Percentiles rank a stretch among this genome's conserved stretches.
Evolutionary conservation across 2,888 invertebrate genomes (phyloP).

Genomic region (Chrysolina oricalcia): DNA sequence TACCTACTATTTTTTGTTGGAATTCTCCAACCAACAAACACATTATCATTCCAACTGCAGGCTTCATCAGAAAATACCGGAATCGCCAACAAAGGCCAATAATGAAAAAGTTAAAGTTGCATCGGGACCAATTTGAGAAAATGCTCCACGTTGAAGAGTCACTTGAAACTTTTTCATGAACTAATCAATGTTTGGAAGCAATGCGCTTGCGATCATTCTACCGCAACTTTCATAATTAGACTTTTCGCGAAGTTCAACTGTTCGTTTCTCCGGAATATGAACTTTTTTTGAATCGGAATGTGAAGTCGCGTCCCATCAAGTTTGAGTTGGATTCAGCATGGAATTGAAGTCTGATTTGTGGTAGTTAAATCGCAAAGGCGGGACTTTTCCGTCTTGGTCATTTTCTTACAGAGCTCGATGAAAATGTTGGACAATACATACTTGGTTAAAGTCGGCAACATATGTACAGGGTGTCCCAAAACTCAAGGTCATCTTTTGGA

Average conservation of each 20-base stretch:
- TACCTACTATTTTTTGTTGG: not conserved
- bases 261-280: conserved; percentile 30
- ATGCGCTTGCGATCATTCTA: conserved; percentile 62
- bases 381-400: not conserved
- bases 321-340: not conserved
- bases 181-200: conserved; percentile 67
- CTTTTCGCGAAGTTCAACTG: conserved; percentile 53
- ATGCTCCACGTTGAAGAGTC: conserved; percentile 65
- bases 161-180: conserved; percentile 66
- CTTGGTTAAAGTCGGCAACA: no score
- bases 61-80: not conserved
- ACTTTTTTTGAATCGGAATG: conserved; percentile 40
- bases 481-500: no score
- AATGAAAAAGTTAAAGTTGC: conserved; percentile 66
- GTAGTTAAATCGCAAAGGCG: not conserved
- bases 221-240: conserved; percentile 66
- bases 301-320: conserved; percentile 13
- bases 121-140: conserved; percentile 64
- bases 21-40: not conserved
- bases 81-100: conserved; percentile 53
- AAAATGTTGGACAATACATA: no score
- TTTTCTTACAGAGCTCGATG: not conserved
- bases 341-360: conserved; percentile 2
- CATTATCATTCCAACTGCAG: conserved; percentile 1
- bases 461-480: no score